Evolutionary conservation across 2,113 vertebrate genomes (phyloP), one percentile per base, ranked within the genome.

Genomic region (Mirounga angustirostris): DNA sequence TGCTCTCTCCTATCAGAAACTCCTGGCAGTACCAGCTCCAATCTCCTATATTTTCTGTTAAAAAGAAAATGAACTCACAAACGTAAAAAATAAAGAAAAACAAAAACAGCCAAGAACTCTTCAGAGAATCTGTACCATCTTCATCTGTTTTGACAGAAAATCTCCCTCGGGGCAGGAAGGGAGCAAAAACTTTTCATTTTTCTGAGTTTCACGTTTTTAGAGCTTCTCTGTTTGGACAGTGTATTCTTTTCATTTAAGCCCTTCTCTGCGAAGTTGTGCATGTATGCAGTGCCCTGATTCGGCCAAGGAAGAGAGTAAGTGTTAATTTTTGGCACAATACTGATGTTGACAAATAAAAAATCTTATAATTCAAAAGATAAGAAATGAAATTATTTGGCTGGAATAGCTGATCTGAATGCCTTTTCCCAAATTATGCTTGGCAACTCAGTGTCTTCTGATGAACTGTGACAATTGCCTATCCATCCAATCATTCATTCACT

Each of bases 11-110:
- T 43, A 1, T 96, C 81, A 74, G 92, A 94, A 58, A 46, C 30
- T 18, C 63, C 30, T 26, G 87, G n/a, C 54, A 4, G 1, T 54
- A 59, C 92, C 84, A 76, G 67, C 79, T 73, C 40, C 24, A 4
- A 9, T 46, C 81, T 86, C 81, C 93, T 54, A 0, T 26, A 16
- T 78, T 91, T 52, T 15, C 50, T 36, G 16, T 73, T 90, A 33
- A 36, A 36, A 86, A 74, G 61, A 78, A 86, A 83, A 79, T 18
- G 59, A 95, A 76, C 80, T 80, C 33, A 8, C 18, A 52, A 54
- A 40, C 33, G 10, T 74, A 46, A 95, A 95, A 95, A 96, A 89
- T 61, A 56, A 74, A 81, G n/a, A 28, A 74, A 95, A 91, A 28
- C 43, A 85, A 16, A 74, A 50, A 2, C 28, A 82, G 59, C 65